A percentile compares a stretch with the other conserved stretches of the same genome.
These are phyloP conservation scores for Chydorus sphaericus DNA, from an alignment of 2,888 invertebrate species.

Conservation along the genomic window DNA sequence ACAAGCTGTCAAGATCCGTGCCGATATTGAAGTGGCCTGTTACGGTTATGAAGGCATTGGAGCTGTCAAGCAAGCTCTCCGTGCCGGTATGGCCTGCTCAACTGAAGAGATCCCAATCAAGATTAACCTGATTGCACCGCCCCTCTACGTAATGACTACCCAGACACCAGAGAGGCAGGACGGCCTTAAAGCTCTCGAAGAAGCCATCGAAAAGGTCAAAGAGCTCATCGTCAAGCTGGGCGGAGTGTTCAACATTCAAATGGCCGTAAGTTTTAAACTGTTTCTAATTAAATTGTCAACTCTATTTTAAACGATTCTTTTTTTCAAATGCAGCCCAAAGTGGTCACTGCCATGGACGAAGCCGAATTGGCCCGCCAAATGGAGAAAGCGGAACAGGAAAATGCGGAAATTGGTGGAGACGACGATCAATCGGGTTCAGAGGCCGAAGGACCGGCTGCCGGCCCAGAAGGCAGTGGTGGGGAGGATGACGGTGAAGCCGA, in stretches of 20 bases:
- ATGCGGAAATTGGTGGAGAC: constrained; percentile 83
- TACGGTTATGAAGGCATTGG: constrained; percentile 98
- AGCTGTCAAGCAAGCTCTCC: constrained; percentile 86
- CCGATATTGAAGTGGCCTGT: constrained; percentile 85
- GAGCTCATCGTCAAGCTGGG: constrained; percentile 64
- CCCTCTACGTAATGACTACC: constrained; percentile 94
- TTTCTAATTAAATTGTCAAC: neutral
- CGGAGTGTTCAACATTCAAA: constrained; percentile 86
- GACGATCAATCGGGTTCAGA: constrained; percentile 57
- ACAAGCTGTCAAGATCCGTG: constrained; percentile 88
- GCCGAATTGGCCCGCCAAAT: constrained; percentile 85
- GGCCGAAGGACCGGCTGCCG: constrained; percentile 30
- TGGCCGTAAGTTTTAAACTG: constrained; percentile 54
- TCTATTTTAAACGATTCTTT: neutral
- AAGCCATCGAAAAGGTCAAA: constrained; percentile 76
- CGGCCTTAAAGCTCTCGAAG: constrained; percentile 75
- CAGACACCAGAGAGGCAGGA: constrained; percentile 92
- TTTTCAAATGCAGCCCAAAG: constrained; percentile 57
- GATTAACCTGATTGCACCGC: constrained; percentile 97
- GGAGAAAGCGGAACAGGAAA: constrained; percentile 85
- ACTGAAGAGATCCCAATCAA: constrained; percentile 90
- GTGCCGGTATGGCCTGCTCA: constrained; percentile 75
- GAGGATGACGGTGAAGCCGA: constrained; percentile 30
- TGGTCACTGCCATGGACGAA: constrained; percentile 96
- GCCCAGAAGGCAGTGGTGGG: constrained; percentile 35